phyloP scores from a whole-genome alignment of 2,888 invertebrate genomes.

The Augochlorella aurata region DNA sequence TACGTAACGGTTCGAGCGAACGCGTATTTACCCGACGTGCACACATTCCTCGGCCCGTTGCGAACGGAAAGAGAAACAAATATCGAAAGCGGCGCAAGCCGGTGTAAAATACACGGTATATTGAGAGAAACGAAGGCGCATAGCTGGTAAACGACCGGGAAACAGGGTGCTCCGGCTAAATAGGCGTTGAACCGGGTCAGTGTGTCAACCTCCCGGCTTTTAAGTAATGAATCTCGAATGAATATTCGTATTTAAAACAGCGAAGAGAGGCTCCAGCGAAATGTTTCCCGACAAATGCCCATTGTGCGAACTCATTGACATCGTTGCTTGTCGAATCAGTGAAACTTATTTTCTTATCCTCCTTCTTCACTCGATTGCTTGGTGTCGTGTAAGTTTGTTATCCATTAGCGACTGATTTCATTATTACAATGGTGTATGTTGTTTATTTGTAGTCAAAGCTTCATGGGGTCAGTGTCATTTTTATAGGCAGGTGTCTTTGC shows the following conservation, averaged over 20 bases:
- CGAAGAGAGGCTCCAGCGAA: not conserved
- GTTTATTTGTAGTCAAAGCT: no score
- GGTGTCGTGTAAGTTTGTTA: not conserved
- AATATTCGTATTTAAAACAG: slow-evolving; percentile 36
- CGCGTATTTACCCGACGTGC: not conserved
- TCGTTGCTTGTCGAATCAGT: slow-evolving; percentile 32
- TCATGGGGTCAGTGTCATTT: no score
- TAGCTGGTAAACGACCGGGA: slow-evolving; percentile 47
- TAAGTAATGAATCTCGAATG: slow-evolving; percentile 66
- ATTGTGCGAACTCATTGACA: slow-evolving; percentile 46
- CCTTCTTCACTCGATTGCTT: not conserved
- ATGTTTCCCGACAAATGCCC: slow-evolving; percentile 31
- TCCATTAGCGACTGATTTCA: not conserved
- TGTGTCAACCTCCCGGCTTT: slow-evolving; percentile 63
- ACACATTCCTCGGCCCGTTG: slow-evolving; percentile 19
- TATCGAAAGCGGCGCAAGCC: slow-evolving; percentile 41
- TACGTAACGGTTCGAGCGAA: slow-evolving; percentile 14
- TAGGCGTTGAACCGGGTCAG: slow-evolving; percentile 55
- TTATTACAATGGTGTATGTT: no score
- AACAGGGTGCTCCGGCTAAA: slow-evolving; percentile 59
- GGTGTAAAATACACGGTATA: slow-evolving; percentile 45
- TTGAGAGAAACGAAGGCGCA: slow-evolving; percentile 51
- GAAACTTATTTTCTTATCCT: slow-evolving; percentile 8
- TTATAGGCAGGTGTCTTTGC: no score
- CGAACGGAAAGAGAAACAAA: slow-evolving; percentile 29